A percentile compares a stretch with the other conserved stretches of the same genome.
phyloP scores from a whole-genome alignment of 1,140 invertebrate species.

The Procambarus virginalis region DNA sequence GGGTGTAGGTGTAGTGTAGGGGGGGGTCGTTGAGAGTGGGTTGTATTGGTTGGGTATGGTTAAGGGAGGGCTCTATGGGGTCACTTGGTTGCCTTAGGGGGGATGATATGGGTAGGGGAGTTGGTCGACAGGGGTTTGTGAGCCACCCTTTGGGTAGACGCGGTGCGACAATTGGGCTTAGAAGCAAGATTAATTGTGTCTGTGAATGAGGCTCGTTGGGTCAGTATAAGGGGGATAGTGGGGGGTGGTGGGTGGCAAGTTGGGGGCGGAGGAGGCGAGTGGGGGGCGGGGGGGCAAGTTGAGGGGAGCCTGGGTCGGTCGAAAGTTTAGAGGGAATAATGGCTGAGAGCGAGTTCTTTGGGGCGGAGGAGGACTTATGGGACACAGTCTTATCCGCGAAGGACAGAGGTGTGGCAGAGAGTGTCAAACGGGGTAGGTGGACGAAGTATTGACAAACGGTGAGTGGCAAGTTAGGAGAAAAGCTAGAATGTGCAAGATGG shows the following conservation, averaged over 20 bases:
- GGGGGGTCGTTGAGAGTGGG: background rate
- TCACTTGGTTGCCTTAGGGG: conserved; percentile 32
- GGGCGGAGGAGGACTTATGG: too few relatives aligned
- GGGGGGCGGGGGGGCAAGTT: too few relatives aligned
- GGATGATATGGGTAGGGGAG: background rate
- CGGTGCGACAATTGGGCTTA: conserved; percentile 29
- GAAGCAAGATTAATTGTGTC: conserved; percentile 45
- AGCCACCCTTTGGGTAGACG: conserved; percentile 23
- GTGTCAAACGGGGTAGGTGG: too few relatives aligned
- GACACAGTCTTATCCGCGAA: too few relatives aligned
- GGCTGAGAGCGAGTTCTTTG: too few relatives aligned
- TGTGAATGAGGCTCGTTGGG: conserved; percentile 54
- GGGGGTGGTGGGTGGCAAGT: background rate
- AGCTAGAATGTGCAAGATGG: too few relatives aligned
- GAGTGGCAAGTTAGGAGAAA: too few relatives aligned
- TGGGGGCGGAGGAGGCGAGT: background rate
- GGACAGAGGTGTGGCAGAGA: too few relatives aligned
- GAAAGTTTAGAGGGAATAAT: too few relatives aligned
- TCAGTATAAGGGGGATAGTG: background rate
- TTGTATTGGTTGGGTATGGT: background rate
- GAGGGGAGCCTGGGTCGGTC: too few relatives aligned
- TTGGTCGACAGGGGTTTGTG: conserved; percentile 31
- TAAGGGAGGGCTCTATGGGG: conserved; percentile 8
- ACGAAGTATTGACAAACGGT: too few relatives aligned
- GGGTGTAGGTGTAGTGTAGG: too few relatives aligned